Conservation (phyloP, 2,888 invertebrate genomes). For the Meganola albula region DNA sequence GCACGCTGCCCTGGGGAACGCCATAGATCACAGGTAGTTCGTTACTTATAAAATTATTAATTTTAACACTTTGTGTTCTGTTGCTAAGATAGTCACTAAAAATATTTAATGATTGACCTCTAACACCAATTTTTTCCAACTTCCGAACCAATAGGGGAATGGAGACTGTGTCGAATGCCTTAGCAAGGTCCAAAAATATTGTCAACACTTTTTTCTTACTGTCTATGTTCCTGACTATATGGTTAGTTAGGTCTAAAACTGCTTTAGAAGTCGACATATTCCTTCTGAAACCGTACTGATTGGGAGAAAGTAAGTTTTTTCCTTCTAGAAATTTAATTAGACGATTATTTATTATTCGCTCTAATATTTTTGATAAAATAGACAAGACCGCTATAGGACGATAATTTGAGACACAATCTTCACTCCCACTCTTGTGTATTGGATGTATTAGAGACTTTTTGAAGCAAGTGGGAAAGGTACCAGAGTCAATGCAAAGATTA, state of each 20-base stretch:
- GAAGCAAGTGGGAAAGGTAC: background rate
- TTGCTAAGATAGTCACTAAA: no score
- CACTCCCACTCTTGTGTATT: background rate
- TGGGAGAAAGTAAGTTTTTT: background rate
- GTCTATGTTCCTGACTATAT: background rate
- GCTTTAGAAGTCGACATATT: background rate
- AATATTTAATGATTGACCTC: no score
- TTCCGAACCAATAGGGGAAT: no score
- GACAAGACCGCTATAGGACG: background rate
- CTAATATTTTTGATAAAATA: background rate
- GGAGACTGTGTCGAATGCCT: no score
- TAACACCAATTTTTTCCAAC: no score
- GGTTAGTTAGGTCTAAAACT: background rate
- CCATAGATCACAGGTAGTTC: no score
- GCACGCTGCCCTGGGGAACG: no score
- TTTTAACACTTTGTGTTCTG: no score
- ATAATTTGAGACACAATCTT: background rate
- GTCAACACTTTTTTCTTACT: no score
- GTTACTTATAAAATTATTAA: no score
- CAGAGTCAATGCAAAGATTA: background rate
- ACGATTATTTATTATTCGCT: background rate
- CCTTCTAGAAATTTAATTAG: background rate
- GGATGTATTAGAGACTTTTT: background rate
- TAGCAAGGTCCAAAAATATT: no score
- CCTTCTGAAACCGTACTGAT: background rate